Evolutionary conservation across 2,888 invertebrate species (phyloP), one percentile per base, ranked within the genome.

Genomic region (Elaeidobius kamerunicus): DNA sequence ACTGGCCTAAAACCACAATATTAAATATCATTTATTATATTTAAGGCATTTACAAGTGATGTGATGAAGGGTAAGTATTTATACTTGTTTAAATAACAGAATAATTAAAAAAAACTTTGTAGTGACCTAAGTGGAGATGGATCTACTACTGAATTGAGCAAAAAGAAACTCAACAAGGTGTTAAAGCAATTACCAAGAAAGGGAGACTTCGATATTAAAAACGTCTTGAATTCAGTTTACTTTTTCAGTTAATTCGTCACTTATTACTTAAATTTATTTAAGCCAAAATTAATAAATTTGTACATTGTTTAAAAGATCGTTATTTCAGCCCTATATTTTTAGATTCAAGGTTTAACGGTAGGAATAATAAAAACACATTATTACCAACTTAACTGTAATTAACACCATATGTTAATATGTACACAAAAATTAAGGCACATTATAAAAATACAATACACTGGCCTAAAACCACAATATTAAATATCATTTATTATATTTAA

Each of bases 211-310:
- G 80, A 92, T 65, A 76, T 94, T 35, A 75, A 78, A 1, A 79
- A 83, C 62, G 90, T 94, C 17, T 74, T 90, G 34, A 70, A 81
- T 19, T 93, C 93, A 1, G 77, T 83, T 11, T 94, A 92, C 71
- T 94, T 94, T 74, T 94, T 94, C 74, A 91, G 91, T 76, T 93
- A 71, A 60, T 55, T 27, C 5, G 23, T n/a, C 17, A 44, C 17
- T 14, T n/a, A n/a, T n/a, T n/a, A n/a, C n/a, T n/a, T n/a, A n/a
- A n/a, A n/a, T n/a, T n/a, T 42, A 3, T 12, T 28, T 42, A 42
- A 42, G 28, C 28, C 9, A 27, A 15, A 42, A n/a, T n/a, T n/a
- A n/a, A 42, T 42, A 42, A 9, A 42, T 28, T 42, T 42, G 27
- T 42, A 42, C 15, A 14, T 42, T 42, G 28, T 42, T 42, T 5